phyloP scores from a whole-genome alignment of 2,888 invertebrate species.

The Ophioninae sp. region DNA sequence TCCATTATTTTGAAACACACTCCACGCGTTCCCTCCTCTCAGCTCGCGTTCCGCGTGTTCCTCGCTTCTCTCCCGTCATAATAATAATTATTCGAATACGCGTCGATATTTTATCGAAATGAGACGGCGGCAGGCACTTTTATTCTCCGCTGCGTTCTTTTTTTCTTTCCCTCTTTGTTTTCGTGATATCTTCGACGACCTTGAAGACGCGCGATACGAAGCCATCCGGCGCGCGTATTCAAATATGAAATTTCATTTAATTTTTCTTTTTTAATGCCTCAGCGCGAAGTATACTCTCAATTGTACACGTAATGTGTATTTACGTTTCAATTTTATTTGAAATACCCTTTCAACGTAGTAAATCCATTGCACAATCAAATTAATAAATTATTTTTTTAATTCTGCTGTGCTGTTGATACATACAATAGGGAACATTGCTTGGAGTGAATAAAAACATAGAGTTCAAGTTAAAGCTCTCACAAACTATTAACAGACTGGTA shows the following conservation, averaged over 20 bases:
- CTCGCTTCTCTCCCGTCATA: constrained; percentile 32
- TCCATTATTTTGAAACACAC: constrained; percentile 57
- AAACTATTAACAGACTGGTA: background rate
- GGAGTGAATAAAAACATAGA: background rate
- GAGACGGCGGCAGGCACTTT: background rate
- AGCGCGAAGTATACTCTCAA: background rate
- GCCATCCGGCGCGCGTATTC: constrained; percentile 49
- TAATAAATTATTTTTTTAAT: background rate
- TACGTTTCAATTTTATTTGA: background rate
- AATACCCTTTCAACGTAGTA: background rate
- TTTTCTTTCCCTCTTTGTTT: background rate
- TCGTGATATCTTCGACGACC: constrained; percentile 18
- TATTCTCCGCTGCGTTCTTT: background rate
- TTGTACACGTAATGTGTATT: background rate
- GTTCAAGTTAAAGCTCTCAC: background rate
- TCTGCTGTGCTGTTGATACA: background rate
- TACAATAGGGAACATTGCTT: background rate
- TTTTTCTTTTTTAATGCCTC: constrained; percentile 1
- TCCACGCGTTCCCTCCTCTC: constrained; percentile 30
- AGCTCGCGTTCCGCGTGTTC: constrained; percentile 16
- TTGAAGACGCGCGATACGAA: constrained; percentile 41
- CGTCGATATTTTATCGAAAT: constrained; percentile 22
- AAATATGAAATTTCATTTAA: constrained; percentile 19
- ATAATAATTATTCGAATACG: constrained; percentile 38
- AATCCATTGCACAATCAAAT: background rate